Evolutionary conservation across 2,113 vertebrate genomes (phyloP), one percentile per base, ranked within the genome.

Genomic region (Mus pahari): DNA sequence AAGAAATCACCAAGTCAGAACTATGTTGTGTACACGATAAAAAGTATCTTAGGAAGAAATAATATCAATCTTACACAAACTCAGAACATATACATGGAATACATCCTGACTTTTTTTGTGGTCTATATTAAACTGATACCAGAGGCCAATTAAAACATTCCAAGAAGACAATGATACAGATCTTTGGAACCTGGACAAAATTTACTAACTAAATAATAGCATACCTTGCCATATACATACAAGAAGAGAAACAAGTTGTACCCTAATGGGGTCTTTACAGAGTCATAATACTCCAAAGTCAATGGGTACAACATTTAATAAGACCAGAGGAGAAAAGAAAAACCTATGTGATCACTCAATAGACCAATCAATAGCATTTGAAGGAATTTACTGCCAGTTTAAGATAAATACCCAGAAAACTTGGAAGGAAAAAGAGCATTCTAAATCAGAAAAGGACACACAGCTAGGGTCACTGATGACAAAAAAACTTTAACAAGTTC

Each of bases 41-140:
- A 88, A 96, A 96, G 62, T 4, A 94, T 73, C 48, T 74, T 12
- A 92, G 39, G 50, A 84, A 92, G 31, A 91, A 95, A 91, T 87
- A 88, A 84, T 86, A 58, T 3, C 12, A 81, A 26, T 94, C 13
- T 55, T 77, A 73, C 0, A 82, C 10, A 87, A 84, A 71, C 17
- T 55, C n/a, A 89, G 55, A 90, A 94, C 82, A 95, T 55, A 86
- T 89, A 64, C 36, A 55, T 39, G 2, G 16, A 94, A 77, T 10
- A 58, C 12, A 58, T 89, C 58, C 39, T 58, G 66, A 28, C 19
- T 78, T 26, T 82, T 89, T 86, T 77, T 81, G 83, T 89, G 36
- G n/a, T 31, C 42, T 31, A 7, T 3, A 8, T 68, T 88, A 89
- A 45, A 62, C 17, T 50, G 39, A 81, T 70, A 91, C 1, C 3